Conservation (phyloP, 2,888 invertebrate species). For the Eilema depressum region DNA sequence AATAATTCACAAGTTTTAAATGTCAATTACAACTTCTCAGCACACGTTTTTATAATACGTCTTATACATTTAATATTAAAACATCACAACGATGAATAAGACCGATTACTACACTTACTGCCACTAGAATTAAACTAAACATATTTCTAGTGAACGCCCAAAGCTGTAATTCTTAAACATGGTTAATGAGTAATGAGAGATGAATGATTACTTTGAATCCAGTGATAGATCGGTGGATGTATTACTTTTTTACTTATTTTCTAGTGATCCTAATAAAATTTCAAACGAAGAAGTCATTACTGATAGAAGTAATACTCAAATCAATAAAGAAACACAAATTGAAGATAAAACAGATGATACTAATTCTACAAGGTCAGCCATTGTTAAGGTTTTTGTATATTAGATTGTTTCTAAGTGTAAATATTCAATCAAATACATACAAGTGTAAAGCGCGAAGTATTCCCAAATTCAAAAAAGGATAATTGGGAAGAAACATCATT, state of each 20-base stretch:
- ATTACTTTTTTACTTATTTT: constrained; percentile 31
- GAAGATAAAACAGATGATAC: background rate
- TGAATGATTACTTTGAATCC: constrained; percentile 47
- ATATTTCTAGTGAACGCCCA: constrained; percentile 41
- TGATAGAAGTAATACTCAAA: background rate
- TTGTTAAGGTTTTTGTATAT: background rate
- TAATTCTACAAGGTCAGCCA: background rate
- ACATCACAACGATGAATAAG: constrained; percentile 52
- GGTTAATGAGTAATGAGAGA: constrained; percentile 43
- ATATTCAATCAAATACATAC: constrained; percentile 7
- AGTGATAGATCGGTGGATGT: constrained; percentile 50
- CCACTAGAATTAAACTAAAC: constrained; percentile 48
- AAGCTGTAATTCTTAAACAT: constrained; percentile 37
- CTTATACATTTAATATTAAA: constrained; percentile 46
- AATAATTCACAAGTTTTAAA: background rate
- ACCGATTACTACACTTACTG: constrained; percentile 42
- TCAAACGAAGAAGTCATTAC: background rate
- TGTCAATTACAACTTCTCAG: background rate
- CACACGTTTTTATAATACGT: background rate
- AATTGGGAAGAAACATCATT: constrained; percentile 54
- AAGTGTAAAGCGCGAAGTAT: constrained; percentile 9
- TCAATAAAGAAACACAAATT: background rate
- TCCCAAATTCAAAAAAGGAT: constrained; percentile 22
- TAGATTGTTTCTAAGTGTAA: background rate
- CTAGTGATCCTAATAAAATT: constrained; percentile 34